Evolutionary conservation across 2,888 invertebrate species (phyloP), one percentile per base, ranked within the genome.

Genomic region (Hydraecia micacea): DNA sequence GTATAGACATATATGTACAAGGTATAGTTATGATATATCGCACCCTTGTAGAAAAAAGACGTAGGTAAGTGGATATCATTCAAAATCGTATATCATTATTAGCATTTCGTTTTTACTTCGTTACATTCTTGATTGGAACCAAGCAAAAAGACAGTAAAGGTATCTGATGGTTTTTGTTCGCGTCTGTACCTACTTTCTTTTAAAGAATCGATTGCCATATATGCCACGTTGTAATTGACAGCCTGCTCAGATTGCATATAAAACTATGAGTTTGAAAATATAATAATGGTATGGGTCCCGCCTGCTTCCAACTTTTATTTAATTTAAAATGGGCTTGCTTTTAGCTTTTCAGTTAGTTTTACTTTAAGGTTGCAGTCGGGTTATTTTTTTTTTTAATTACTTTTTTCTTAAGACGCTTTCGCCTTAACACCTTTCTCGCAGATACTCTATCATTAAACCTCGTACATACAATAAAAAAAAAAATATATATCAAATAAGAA

Each of bases 401-500:
- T 18, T 32, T 28, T 68, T 21, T n/a, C n/a, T n/a, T 25, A 32
- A 32, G 68, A 60, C 18, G 18, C 4, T 58, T 32, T n/a, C 0
- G 1, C n/a, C 28, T 6, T 42, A 58, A 36, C 6, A 18, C 13
- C 18, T 58, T 60, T n/a, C 9, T 28, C 3, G 7, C 18, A 0
- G 7, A 0, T 25, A 2, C 21, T 13, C 49, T 36, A 36, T 77
- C 18, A 70, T 60, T 70, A 73, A 1, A 1, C 15, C 13, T 28
- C 25, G 15, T 15, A 39, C 49, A 18, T 15, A 68, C 58, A 70
- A 52, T 46, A 52, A 55, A 52, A 83, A 25, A 58, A 60, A 11
- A 52, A 77, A n/a, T n/a, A n/a, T n/a, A 69, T 62, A 46, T 42
- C 66, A 68, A 85, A 65, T n/a, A 62, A 75, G 68, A 18, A 73